phyloP scores from a whole-genome alignment of 2,888 invertebrate species.

The Aspidapion aeneum region DNA sequence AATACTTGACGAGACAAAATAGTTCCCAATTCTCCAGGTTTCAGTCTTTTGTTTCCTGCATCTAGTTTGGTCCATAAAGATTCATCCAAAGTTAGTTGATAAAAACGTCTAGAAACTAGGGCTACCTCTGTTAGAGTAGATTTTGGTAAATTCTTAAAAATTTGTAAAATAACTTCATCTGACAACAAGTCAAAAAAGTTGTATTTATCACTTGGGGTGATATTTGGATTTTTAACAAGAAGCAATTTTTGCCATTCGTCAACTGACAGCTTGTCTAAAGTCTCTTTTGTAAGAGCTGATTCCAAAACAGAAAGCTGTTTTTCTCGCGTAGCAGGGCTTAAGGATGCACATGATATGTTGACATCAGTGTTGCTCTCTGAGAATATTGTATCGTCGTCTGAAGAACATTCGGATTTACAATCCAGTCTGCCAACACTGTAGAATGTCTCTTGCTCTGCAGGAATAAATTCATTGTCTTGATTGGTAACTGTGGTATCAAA shows the following conservation, averaged over 20 bases:
- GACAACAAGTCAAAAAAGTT: constrained; percentile 68
- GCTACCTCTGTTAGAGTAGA: constrained; percentile 66
- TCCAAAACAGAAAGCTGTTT: constrained; percentile 40
- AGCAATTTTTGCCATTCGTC: constrained; percentile 38
- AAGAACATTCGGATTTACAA: constrained; percentile 38
- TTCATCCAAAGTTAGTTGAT: constrained; percentile 76
- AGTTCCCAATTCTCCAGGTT: constrained; percentile 66
- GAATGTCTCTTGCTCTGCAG: not conserved
- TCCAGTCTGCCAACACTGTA: constrained; percentile 48
- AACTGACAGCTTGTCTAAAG: constrained; percentile 36
- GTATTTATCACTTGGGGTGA: constrained; percentile 33
- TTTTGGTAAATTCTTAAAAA: constrained; percentile 82
- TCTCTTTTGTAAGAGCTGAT: constrained; percentile 41
- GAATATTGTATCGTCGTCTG: constrained; percentile 35
- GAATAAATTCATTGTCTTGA: not conserved
- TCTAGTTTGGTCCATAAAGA: constrained; percentile 84
- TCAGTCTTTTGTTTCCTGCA: constrained; percentile 66
- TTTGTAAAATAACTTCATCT: constrained; percentile 81
- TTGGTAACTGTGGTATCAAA: not conserved
- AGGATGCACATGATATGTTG: constrained; percentile 36
- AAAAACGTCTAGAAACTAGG: constrained; percentile 75
- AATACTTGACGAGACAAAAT: constrained; percentile 75
- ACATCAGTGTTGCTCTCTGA: constrained; percentile 29
- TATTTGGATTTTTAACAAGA: constrained; percentile 28
- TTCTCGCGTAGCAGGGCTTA: constrained; percentile 34